Percentiles rank a stretch among this genome's conserved stretches.
Conservation (phyloP, 2,888 invertebrate species). For the Andrena bicolor region DNA sequence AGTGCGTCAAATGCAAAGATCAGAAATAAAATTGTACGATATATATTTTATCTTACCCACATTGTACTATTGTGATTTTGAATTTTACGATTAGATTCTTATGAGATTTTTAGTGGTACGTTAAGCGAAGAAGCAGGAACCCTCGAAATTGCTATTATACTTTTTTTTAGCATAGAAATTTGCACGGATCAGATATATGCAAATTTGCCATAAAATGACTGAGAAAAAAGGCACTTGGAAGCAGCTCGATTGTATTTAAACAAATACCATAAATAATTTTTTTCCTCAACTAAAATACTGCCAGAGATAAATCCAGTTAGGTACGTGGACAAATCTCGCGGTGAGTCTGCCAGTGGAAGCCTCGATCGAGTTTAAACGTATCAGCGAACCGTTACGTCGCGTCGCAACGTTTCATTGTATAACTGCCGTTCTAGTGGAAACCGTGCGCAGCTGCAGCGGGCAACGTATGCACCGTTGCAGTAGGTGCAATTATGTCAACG, state of each 20-base stretch:
- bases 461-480: slow-evolving; percentile 23
- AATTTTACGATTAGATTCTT: too few relatives aligned
- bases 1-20: too few relatives aligned
- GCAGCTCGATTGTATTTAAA: not conserved
- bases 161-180: too few relatives aligned
- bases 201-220: too few relatives aligned
- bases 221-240: too few relatives aligned
- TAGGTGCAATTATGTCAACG: slow-evolving; percentile 23
- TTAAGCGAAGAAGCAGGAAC: too few relatives aligned
- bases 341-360: slow-evolving; percentile 29
- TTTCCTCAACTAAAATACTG: not conserved
- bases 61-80: too few relatives aligned
- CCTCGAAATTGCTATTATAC: too few relatives aligned
- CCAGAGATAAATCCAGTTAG: slow-evolving; percentile 26
- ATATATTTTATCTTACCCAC: too few relatives aligned
- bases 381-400: slow-evolving; percentile 56
- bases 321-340: slow-evolving; percentile 32
- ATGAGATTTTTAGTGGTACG: too few relatives aligned
- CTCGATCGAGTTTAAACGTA: slow-evolving; percentile 45
- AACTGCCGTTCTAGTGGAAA: slow-evolving; percentile 46
- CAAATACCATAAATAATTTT: not conserved
- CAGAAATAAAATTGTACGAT: too few relatives aligned
- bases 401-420: slow-evolving; percentile 50
- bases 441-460: slow-evolving; percentile 23
- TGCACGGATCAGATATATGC: too few relatives aligned